phyloP scores from a whole-genome alignment of 2,113 vertebrate species.

The Panurus biarmicus region DNA sequence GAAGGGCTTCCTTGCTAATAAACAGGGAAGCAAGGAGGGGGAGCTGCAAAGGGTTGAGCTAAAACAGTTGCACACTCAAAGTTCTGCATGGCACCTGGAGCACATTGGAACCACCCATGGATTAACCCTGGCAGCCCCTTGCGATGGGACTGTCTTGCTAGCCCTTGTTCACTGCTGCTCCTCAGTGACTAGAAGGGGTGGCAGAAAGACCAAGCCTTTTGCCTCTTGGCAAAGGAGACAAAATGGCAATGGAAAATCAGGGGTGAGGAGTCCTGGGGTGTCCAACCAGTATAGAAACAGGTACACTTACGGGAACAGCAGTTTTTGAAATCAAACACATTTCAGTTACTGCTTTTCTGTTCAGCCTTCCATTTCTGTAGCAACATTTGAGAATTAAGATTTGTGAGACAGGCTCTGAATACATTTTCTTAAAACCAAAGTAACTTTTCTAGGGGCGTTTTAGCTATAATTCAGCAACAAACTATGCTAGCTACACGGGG shows the following conservation, averaged over 20 bases:
- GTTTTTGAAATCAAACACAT: neutral
- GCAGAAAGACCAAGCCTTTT: neutral
- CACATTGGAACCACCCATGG: neutral
- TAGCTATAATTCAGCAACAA: neutral
- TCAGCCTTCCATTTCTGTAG: neutral
- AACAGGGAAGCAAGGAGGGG: neutral
- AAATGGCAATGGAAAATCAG: neutral
- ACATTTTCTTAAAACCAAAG: neutral
- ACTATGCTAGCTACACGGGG: neutral
- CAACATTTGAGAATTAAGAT: neutral
- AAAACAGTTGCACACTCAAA: neutral
- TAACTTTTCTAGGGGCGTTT: neutral
- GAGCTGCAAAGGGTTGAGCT: neutral
- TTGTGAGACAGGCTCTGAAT: neutral
- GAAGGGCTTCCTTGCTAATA: neutral
- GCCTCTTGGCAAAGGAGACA: neutral
- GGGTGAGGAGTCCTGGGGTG: neutral
- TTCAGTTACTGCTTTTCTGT: neutral
- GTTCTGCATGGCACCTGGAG: neutral
- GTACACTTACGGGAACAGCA: neutral
- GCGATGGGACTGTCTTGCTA: neutral
- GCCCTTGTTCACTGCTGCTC: neutral
- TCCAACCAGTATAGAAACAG: neutral
- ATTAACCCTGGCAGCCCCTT: neutral
- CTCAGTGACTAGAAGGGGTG: neutral